phyloP scores from a whole-genome alignment of 2,888 invertebrate genomes.

The Cosmopolites sordidus region DNA sequence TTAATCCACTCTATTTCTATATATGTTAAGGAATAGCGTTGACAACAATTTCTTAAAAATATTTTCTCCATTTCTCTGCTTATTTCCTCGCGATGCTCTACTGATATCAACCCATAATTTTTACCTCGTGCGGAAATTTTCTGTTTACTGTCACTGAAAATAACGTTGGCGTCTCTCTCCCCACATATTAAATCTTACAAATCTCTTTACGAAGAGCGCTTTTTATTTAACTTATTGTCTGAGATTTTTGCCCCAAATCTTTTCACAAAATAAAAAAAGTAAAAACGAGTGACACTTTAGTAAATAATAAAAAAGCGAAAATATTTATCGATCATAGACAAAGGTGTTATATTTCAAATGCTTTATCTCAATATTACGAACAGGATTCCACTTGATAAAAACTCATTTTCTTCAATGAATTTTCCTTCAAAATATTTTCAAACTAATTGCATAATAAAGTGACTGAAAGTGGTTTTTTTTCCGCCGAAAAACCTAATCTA shows the following conservation, averaged over 20 bases:
- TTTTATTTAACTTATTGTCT: not conserved
- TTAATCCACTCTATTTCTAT: too few relatives aligned
- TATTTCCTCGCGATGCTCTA: not conserved
- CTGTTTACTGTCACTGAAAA: slow-evolving; percentile 1
- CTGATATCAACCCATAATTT: not conserved
- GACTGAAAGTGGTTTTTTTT: not conserved
- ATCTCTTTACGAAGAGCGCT: not conserved
- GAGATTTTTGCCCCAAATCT: not conserved
- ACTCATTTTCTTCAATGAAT: too few relatives aligned
- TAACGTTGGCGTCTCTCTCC: not conserved
- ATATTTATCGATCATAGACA: too few relatives aligned
- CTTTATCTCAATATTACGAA: too few relatives aligned
- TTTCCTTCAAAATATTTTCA: too few relatives aligned
- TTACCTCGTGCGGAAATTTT: not conserved
- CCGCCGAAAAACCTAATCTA: not conserved
- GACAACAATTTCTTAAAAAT: not conserved
- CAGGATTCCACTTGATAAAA: too few relatives aligned
- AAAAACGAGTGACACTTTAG: too few relatives aligned
- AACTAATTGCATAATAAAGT: not conserved
- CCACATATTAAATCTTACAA: slow-evolving; percentile 1
- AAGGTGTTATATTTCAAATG: too few relatives aligned
- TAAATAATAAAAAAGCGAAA: too few relatives aligned
- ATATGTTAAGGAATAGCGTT: too few relatives aligned
- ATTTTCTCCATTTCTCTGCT: not conserved
- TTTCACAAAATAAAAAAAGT: too few relatives aligned